Evolutionary conservation across 2,113 vertebrate species (phyloP), one percentile per base, ranked within the genome.

Genomic region (Lota lota): DNA sequence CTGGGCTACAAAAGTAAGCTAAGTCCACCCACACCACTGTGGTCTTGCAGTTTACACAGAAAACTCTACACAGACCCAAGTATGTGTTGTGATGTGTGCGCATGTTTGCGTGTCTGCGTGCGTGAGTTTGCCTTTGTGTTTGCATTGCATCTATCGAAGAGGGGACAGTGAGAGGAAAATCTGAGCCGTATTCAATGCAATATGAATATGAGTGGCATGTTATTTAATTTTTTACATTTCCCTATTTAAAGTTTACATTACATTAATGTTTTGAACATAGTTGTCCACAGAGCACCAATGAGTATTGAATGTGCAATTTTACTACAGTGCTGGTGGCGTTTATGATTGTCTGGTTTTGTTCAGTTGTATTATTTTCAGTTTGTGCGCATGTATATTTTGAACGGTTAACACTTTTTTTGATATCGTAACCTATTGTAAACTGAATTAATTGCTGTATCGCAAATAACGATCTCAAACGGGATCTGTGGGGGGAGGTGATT

Each of bases 111-210:
- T 20, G 17, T 73, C 17, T 63, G 72, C 63, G 40, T 33, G 47
- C 14, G 20, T 33, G 24, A 11, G 20, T 14, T 15, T n/a, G 22
- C 20, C 62, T 15, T 56, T 56, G 64, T 76, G 67, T 70, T 53
- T 57, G 71, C 79, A 65, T 68, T 77, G 73, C 81, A 83, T 88
- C 77, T 85, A 77, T 86, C 69, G 33, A 66, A 74, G 73, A 82
- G 70, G 36, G 61, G 70, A 62, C 67, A 59, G 61, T 64, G 28
- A 73, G 40, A 69, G 63, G 61, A 47, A 69, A 72, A 83, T 88
- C 88, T 91, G 90, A 93, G 91, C 89, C 91, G 91, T 87, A 88
- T 86, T 91, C 82, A 79, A 88, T 90, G 90, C 88, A 92, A 93
- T 92, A 92, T 90, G 88, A 92, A 81, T 56, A 56, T 88, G 76